Evolutionary conservation across 2,888 invertebrate genomes (phyloP).

Genomic region (Ctenicera cuprea): DNA sequence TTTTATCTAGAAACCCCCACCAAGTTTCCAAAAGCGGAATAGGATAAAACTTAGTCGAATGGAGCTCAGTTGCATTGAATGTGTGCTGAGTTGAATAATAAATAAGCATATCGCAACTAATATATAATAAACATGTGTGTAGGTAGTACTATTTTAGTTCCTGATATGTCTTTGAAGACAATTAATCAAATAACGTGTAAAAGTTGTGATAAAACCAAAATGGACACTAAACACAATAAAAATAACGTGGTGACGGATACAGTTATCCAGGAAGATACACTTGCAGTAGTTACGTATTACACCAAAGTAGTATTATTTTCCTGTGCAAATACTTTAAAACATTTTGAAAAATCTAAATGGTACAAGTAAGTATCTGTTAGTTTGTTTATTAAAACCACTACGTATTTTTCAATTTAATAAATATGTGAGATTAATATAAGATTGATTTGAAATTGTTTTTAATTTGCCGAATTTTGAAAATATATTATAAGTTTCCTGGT

Average conservation of each 20-base stretch:
- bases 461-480: no score
- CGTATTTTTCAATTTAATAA: no score
- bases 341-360: constrained; percentile 61
- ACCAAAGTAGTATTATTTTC: constrained; percentile 62
- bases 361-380: constrained; percentile 64
- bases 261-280: constrained; percentile 57
- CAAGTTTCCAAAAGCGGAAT: background rate
- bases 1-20: background rate
- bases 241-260: background rate
- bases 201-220: background rate
- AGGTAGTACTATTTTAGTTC: background rate
- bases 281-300: constrained; percentile 64
- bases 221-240: background rate
- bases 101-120: background rate
- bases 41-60: background rate
- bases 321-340: constrained; percentile 58
- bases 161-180: constrained; percentile 1
- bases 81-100: constrained; percentile 1
- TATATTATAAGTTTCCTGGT: no score
- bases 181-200: background rate
- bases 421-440: no score
- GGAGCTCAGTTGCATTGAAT: background rate
- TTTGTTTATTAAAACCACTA: background rate
- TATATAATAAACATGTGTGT: constrained; percentile 15
- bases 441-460: no score